Conservation (phyloP, 2,797 vertebrate genomes). For the Hemibagrus guttatus region DNA sequence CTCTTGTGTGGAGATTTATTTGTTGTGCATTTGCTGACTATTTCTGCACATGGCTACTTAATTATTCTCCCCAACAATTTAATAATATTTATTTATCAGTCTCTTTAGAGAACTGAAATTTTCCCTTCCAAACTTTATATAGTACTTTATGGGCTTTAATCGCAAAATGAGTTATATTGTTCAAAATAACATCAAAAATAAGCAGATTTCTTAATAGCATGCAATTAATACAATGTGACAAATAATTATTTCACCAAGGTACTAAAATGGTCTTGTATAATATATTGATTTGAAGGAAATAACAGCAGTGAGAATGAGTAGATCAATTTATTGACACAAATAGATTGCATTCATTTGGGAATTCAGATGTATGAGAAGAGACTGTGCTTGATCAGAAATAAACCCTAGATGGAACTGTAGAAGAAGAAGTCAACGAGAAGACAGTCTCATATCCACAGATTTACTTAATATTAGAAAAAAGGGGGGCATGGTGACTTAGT, state of each 20-base stretch:
- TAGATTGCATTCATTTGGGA: background rate
- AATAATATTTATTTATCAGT: conserved; percentile 3
- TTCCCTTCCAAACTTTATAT: background rate
- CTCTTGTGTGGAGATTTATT: background rate
- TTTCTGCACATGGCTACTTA: background rate
- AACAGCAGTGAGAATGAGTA: background rate
- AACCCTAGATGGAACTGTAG: background rate
- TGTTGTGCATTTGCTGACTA: background rate
- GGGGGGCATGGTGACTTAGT: too few species aligned
- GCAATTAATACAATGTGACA: background rate
- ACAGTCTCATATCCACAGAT: background rate
- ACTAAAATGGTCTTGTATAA: background rate
- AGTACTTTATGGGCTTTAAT: background rate
- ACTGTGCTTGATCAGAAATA: background rate
- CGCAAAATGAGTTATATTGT: background rate
- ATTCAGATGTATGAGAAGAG: background rate
- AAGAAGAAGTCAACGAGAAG: background rate
- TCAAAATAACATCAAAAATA: background rate
- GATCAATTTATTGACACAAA: background rate
- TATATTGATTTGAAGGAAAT: background rate
- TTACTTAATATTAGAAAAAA: background rate
- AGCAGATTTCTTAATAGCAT: background rate
- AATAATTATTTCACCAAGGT: background rate
- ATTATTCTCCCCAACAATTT: background rate
- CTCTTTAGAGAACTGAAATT: background rate